phyloP scores from a whole-genome alignment of 2,888 invertebrate genomes.

The Cancer borealis region DNA sequence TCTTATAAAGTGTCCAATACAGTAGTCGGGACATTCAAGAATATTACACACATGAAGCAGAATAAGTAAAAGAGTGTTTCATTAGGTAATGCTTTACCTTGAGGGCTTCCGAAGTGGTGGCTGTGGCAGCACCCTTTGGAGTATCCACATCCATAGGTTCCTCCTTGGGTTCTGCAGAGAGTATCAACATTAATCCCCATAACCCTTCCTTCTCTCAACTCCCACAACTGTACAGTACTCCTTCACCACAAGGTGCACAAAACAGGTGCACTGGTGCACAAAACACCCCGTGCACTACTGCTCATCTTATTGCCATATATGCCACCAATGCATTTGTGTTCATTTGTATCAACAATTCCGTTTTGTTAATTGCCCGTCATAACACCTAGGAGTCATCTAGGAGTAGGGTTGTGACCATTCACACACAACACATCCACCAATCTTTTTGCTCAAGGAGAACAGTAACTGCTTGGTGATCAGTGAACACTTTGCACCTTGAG shows the following conservation, averaged over 20 bases:
- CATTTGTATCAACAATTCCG: too few relatives aligned
- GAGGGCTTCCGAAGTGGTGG: constrained; percentile 42
- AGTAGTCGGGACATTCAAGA: not conserved
- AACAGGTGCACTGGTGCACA: not conserved
- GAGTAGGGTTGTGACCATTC: too few relatives aligned
- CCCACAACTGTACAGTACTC: not conserved
- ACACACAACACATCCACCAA: not conserved
- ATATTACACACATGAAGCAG: not conserved
- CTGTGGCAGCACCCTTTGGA: constrained; percentile 14
- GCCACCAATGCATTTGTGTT: too few relatives aligned
- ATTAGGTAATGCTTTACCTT: not conserved
- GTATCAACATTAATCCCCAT: not conserved
- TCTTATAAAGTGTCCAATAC: too few relatives aligned
- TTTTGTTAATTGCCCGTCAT: too few relatives aligned
- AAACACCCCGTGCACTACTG: not conserved
- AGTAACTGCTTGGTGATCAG: too few relatives aligned
- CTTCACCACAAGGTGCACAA: not conserved
- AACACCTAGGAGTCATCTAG: too few relatives aligned
- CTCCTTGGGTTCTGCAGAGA: constrained; percentile 64
- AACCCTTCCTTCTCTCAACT: not conserved
- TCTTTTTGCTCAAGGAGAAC: not conserved
- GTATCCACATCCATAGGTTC: constrained; percentile 77
- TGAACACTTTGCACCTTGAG: too few relatives aligned
- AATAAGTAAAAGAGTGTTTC: too few relatives aligned
- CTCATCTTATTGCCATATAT: not conserved